Conservation (phyloP, 2,113 vertebrate genomes). For the Porphyrio hochstetteri region DNA sequence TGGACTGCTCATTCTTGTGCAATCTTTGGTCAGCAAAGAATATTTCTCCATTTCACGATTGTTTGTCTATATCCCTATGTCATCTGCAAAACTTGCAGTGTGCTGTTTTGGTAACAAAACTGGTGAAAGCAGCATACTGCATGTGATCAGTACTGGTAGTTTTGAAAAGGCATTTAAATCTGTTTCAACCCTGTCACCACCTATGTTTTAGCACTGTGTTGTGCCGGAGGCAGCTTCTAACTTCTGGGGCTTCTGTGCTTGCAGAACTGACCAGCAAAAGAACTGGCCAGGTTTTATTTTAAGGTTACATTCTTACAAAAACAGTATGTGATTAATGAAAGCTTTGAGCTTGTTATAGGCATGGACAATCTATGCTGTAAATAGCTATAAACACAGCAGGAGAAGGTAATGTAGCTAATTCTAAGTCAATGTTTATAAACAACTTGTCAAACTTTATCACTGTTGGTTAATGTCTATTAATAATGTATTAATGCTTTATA, state of each 20-base stretch:
- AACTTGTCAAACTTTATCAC: slow-evolving; percentile 49
- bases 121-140: neutral
- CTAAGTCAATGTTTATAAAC: slow-evolving; percentile 48
- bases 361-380: neutral
- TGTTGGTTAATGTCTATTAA: slow-evolving; percentile 38
- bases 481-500: slow-evolving; percentile 55
- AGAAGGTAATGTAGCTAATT: slow-evolving; percentile 37
- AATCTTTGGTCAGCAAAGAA: neutral
- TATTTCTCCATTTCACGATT: neutral
- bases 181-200: neutral
- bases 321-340: slow-evolving; percentile 4
- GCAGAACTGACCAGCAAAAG: neutral
- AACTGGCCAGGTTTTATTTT: neutral
- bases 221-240: neutral
- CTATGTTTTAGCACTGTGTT: neutral
- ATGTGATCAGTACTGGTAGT: neutral
- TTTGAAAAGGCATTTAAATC: neutral
- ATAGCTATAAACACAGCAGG: slow-evolving; percentile 30
- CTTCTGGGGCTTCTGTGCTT: neutral
- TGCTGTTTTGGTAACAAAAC: neutral
- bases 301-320: slow-evolving; percentile 1
- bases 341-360: neutral
- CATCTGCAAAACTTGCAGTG: neutral
- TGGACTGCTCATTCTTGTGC: neutral
- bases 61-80: neutral